These are phyloP conservation scores for Gymnosoma rotundatum DNA, from an alignment of 2,888 invertebrate species.

Conservation along the genomic window DNA sequence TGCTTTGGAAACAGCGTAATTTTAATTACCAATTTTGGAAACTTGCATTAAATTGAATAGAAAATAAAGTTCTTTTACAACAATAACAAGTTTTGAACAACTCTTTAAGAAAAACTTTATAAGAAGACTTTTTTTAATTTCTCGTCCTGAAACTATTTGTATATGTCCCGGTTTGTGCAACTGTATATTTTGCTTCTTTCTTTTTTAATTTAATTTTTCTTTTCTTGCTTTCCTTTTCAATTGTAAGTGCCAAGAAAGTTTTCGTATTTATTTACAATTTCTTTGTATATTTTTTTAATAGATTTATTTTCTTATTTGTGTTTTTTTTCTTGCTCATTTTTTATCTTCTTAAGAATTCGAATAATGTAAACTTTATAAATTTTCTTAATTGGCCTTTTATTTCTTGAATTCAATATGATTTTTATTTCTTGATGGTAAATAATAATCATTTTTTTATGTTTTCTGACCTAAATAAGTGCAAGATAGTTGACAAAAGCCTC, in stretches of 20 bases:
- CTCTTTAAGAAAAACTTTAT: conserved; percentile 19
- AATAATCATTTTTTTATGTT: conserved; percentile 9
- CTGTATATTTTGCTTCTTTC: neutral
- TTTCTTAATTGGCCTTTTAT: conserved; percentile 41
- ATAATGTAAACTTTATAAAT: conserved; percentile 23
- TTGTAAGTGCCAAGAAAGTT: conserved; percentile 54
- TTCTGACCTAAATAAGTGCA: conserved; percentile 54
- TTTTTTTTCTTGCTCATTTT: no score
- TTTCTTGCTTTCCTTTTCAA: neutral
- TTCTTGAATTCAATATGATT: conserved; percentile 37
- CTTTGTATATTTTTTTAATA: conserved; percentile 5
- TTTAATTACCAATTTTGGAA: conserved; percentile 44
- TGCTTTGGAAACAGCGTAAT: conserved; percentile 6
- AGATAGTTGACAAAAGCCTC: conserved; percentile 41
- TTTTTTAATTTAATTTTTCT: neutral
- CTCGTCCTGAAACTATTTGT: neutral
- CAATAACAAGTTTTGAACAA: neutral
- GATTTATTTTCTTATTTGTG: conserved; percentile 32
- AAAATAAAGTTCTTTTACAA: neutral
- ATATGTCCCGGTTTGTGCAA: no score
- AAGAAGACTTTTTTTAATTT: conserved; percentile 2
- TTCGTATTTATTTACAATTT: conserved; percentile 12
- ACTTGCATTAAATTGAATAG: conserved; percentile 27
- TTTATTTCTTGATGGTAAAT: neutral
- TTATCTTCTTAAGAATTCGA: neutral